phyloP scores from a whole-genome alignment of 2,888 invertebrate genomes.

The Prenolepis imparis region DNA sequence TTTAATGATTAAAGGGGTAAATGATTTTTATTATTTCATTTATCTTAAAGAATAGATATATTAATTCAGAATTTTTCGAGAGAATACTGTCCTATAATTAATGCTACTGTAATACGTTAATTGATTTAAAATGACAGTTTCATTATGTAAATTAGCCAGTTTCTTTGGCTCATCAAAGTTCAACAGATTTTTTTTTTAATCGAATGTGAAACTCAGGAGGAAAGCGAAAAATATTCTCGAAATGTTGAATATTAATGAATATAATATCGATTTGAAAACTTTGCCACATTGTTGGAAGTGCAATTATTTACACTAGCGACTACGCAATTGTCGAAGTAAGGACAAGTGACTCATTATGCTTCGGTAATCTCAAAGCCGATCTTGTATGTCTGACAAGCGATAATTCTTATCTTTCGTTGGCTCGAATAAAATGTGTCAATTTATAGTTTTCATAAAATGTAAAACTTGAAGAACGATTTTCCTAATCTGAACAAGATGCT shows the following conservation, averaged over 20 bases:
- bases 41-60: neutral
- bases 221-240: neutral
- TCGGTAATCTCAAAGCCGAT: constrained; percentile 20
- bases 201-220: neutral
- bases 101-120: neutral
- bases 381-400: neutral
- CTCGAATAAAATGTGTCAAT: neutral
- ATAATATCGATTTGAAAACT: neutral
- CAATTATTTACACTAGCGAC: neutral
- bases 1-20: neutral
- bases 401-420: constrained; percentile 24
- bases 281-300: neutral
- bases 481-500: neutral
- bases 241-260: neutral
- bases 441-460: neutral
- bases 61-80: too few species aligned
- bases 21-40: neutral
- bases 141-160: neutral
- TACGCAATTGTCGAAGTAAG: constrained; percentile 7
- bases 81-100: neutral
- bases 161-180: neutral
- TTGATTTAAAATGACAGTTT: neutral
- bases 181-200: neutral
- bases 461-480: neutral
- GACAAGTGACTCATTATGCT: constrained; percentile 35